Base-by-base conservation (phyloP, 23 tunicate genomes). In the Halocynthia roretzi region DNA sequence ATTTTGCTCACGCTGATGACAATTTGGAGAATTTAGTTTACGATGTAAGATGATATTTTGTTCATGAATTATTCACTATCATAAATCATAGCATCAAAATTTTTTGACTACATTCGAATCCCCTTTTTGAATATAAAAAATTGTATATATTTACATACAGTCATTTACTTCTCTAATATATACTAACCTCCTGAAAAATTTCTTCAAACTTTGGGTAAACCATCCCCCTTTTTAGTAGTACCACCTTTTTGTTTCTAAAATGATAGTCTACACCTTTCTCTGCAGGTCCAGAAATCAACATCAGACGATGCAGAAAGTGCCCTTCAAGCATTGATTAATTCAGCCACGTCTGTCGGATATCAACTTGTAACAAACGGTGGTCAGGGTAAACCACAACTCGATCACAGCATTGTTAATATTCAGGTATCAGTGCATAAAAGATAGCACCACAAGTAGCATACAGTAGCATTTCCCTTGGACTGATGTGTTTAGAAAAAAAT, bases 311-410 rank as follows among this genome's bases (percentile, higher is more conserved):
- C 80, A 48, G 77, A 71, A 11, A 86, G 93, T 31, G 97, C 97
- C 0, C 20, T 85, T 5, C 80, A 85, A 77, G 86, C 97, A 10
- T 12, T 91, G 52, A 19, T 81, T 6, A 80, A 86, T 68, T 77
- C 97, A 21, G 95, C 95, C 8, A 83, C 88, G 11, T 89, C 85
- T 8, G 88, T 89, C 9, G 95, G 95, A 0, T 89, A 91, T 67
- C 91, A 81, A 20, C 71, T 91, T 54, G 87, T 83, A 7, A 72
- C 91, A 5, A 67, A 9, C 40, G 77, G 80, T 9, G 77, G 55
- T 22, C 84, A 81, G 56, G 85, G 87, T 81, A 77, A 83, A 66
- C 84, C 90, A n/a, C 68, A 73, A 56, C 76, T 75, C n/a, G 91
- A 91, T 52, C 91, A 85, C 70, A 8, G 66, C 54, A 53, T 91